These are phyloP conservation scores for Bombylius major DNA, from an alignment of 2,888 invertebrate species.

Conservation along the genomic window DNA sequence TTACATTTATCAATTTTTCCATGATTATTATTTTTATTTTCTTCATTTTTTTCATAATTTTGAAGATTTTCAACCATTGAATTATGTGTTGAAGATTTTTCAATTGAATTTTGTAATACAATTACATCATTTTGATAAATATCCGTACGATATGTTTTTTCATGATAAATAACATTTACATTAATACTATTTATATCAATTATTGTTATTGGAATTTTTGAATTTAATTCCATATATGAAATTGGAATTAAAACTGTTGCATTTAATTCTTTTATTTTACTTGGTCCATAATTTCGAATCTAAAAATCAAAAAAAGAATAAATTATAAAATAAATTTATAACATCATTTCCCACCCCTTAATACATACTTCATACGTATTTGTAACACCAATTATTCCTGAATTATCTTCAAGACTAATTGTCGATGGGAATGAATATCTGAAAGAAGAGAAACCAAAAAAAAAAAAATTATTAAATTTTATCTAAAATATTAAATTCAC, in stretches of 20 bases:
- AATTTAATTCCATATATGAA: slow-evolving; percentile 27
- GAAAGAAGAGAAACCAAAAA: not conserved
- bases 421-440: slow-evolving; percentile 19
- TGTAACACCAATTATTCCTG: slow-evolving; percentile 24
- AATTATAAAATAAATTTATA: not conserved
- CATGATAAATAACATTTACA: slow-evolving; percentile 29
- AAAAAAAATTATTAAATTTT: not conserved
- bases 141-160: slow-evolving; percentile 25
- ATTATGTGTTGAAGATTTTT: slow-evolving; percentile 16
- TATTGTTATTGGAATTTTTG: slow-evolving; percentile 25
- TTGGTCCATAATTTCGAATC: slow-evolving; percentile 35
- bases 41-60: not conserved
- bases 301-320: slow-evolving; percentile 4
- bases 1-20: not conserved
- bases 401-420: slow-evolving; percentile 29
- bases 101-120: slow-evolving; percentile 27
- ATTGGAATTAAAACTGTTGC: slow-evolving; percentile 30
- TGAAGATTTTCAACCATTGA: slow-evolving; percentile 6
- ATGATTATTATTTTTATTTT: too few relatives aligned
- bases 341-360: not conserved
- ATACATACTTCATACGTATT: slow-evolving; percentile 28
- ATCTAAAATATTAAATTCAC: too few relatives aligned
- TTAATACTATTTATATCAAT: slow-evolving; percentile 29
- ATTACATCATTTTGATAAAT: slow-evolving; percentile 29
- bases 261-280: slow-evolving; percentile 29